Percentiles rank a stretch among this genome's conserved stretches.
These are phyloP conservation scores for Malachius bipustulatus DNA, from an alignment of 2,888 invertebrate species.

Conservation along the genomic window DNA sequence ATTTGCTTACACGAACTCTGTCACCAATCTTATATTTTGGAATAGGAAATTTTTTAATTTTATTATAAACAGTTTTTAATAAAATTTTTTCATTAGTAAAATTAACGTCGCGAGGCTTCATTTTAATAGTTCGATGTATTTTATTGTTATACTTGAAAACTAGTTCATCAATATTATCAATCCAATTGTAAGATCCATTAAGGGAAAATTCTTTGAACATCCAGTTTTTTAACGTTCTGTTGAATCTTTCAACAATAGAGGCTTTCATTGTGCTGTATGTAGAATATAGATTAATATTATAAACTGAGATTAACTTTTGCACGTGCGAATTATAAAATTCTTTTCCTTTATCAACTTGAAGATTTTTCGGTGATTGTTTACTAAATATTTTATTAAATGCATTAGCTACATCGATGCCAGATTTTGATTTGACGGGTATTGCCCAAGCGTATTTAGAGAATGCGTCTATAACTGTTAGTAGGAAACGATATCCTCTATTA, in stretches of 20 bases:
- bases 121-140: conserved; percentile 13
- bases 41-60: conserved; percentile 16
- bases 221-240: conserved; percentile 21
- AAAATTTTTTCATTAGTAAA: conserved; percentile 12
- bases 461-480: conserved; percentile 28
- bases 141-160: conserved; percentile 12
- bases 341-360: conserved; percentile 19
- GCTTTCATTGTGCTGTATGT: conserved; percentile 20
- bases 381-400: conserved; percentile 11
- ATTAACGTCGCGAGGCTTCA: conserved; percentile 9
- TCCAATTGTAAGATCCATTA: conserved; percentile 23
- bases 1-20: conserved; percentile 25
- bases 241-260: conserved; percentile 22
- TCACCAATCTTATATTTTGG: conserved; percentile 23
- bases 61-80: conserved; percentile 15
- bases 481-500: conserved; percentile 26
- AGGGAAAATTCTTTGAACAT: conserved; percentile 24
- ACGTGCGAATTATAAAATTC: conserved; percentile 23
- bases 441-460: conserved; percentile 32
- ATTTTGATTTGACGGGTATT: conserved; percentile 25
- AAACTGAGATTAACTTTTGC: conserved; percentile 17
- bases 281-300: conserved; percentile 13
- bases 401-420: conserved; percentile 20
- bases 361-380: conserved; percentile 14
- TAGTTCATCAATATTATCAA: conserved; percentile 19